Evolutionary conservation across 1,140 invertebrate species (phyloP).

Genomic region (Cydia splendana): DNA sequence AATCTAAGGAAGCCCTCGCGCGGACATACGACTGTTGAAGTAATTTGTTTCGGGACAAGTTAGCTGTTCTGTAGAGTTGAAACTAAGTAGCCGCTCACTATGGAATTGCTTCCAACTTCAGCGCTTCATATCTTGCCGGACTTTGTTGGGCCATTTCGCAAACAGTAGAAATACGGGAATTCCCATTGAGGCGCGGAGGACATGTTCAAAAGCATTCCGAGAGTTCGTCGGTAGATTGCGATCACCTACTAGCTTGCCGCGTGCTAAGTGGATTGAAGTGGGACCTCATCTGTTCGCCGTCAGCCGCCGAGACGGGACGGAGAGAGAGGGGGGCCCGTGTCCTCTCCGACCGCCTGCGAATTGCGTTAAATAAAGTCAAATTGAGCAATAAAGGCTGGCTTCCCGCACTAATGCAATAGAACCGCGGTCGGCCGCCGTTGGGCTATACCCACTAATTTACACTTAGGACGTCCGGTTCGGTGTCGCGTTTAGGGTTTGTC

Average conservation of each 20-base stretch:
- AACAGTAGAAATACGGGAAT: constrained; percentile 13
- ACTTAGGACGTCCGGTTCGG: constrained; percentile 35
- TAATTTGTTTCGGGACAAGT: constrained; percentile 34
- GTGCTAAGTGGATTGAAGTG: constrained; percentile 76
- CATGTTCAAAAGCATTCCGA: constrained; percentile 47
- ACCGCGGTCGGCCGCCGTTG: constrained; percentile 53
- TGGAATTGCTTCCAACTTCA: constrained; percentile 30
- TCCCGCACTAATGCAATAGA: constrained; percentile 70
- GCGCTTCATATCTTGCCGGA: constrained; percentile 26
- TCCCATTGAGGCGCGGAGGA: constrained; percentile 25
- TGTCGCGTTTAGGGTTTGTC: constrained; percentile 31
- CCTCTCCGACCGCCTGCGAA: constrained; percentile 54
- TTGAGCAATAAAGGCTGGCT: constrained; percentile 78
- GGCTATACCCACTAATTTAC: constrained; percentile 66
- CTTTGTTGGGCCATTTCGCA: constrained; percentile 31
- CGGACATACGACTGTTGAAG: constrained; percentile 13
- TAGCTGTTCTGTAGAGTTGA: constrained; percentile 30
- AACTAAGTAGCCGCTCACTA: constrained; percentile 32
- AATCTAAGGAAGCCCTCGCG: constrained; percentile 28
- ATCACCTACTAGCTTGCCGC: constrained; percentile 59
- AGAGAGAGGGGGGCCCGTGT: constrained; percentile 33
- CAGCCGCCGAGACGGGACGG: constrained; percentile 53
- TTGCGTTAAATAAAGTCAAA: constrained; percentile 80
- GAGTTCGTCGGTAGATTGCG: constrained; percentile 61
- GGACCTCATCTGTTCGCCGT: constrained; percentile 74